These are phyloP conservation scores for Drosophila cardini DNA, from an alignment of 1,140 invertebrate genomes.

Conservation along the genomic window DNA sequence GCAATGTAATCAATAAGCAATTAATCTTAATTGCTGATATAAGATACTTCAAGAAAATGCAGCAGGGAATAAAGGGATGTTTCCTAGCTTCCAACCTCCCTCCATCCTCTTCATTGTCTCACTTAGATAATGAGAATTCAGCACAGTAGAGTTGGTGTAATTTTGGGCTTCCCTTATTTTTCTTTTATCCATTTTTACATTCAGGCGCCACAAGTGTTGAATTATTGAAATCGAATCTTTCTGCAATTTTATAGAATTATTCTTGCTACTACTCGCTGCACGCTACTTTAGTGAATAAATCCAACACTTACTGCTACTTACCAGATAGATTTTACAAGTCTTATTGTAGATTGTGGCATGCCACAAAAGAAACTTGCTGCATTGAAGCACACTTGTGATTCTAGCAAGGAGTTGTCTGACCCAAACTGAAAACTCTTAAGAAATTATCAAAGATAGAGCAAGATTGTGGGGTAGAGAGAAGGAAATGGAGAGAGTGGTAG, in stretches of 20 bases:
- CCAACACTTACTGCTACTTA: constrained; percentile 64
- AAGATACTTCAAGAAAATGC: constrained; percentile 26
- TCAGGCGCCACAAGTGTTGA: constrained; percentile 51
- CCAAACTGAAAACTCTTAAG: constrained; percentile 53
- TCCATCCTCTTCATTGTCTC: neutral
- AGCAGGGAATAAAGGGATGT: constrained; percentile 28
- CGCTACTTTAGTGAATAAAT: constrained; percentile 56
- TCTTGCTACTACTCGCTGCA: neutral
- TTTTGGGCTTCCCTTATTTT: neutral
- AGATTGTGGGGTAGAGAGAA: neutral
- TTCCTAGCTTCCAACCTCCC: neutral
- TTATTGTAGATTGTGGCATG: constrained; percentile 24
- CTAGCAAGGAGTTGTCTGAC: constrained; percentile 7
- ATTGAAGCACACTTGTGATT: constrained; percentile 21
- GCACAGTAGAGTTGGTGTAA: neutral
- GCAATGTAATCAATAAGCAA: constrained; percentile 34
- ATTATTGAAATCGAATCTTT: constrained; percentile 60
- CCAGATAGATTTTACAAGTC: constrained; percentile 31
- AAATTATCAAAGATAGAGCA: constrained; percentile 75
- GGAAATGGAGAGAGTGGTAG: no score
- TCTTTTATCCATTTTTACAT: neutral
- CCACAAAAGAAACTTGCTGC: constrained; percentile 25
- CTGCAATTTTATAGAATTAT: constrained; percentile 34
- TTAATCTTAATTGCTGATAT: constrained; percentile 11
- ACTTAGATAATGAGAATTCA: constrained; percentile 1